A percentile compares a stretch with the other conserved stretches of the same genome.
Conservation (phyloP, 2,113 vertebrate species). For the Progne subis region DNA sequence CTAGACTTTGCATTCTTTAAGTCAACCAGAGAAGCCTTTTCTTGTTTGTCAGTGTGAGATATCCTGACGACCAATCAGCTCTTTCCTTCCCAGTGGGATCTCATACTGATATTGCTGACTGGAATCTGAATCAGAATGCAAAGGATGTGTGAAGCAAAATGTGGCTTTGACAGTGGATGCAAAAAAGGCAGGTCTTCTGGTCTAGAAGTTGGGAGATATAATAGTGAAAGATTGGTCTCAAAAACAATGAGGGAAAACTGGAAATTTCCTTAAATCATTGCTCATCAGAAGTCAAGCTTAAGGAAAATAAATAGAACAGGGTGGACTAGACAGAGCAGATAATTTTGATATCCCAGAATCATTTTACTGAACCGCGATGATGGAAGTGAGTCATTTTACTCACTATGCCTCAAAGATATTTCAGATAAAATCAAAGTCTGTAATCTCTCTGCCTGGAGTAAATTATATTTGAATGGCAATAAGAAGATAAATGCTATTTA, state of each 20-base stretch:
- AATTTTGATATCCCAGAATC: constrained; percentile 39
- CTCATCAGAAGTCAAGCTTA: constrained; percentile 1
- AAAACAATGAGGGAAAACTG: background rate
- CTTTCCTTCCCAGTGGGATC: background rate
- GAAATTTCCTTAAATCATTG: background rate
- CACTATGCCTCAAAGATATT: constrained; percentile 29
- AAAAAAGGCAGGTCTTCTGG: background rate
- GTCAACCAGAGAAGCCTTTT: background rate
- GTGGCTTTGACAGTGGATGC: background rate
- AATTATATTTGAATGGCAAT: constrained; percentile 64
- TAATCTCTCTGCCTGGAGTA: constrained; percentile 41
- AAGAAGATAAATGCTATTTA: constrained; percentile 60
- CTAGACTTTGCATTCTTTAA: background rate
- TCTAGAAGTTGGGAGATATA: background rate
- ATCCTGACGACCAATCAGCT: background rate
- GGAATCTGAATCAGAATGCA: background rate
- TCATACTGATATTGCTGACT: background rate
- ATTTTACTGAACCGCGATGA: constrained; percentile 17
- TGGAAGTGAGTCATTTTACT: constrained; percentile 59
- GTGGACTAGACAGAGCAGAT: constrained; percentile 19
- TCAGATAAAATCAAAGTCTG: constrained; percentile 53
- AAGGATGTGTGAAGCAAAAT: background rate
- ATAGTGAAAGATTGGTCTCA: background rate
- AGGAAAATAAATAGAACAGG: background rate
- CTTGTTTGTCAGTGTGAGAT: background rate